Evolutionary conservation across 2,113 vertebrate genomes (phyloP).

Genomic region (Carassius auratus): DNA sequence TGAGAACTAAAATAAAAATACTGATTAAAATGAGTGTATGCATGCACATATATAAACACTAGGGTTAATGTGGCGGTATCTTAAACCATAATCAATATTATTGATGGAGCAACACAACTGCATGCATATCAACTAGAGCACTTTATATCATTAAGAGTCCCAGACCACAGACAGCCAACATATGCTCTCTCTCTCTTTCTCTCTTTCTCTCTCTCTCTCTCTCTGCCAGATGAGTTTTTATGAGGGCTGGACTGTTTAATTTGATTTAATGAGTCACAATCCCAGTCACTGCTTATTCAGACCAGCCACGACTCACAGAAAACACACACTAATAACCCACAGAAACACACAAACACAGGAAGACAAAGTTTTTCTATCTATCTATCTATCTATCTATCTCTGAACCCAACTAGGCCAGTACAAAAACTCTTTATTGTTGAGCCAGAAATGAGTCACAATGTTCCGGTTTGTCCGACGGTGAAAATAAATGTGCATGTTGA

Average conservation of each 20-base stretch:
- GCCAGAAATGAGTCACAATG: not conserved
- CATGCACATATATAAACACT: too few relatives aligned
- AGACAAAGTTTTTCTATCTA: not conserved
- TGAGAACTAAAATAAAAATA: not conserved
- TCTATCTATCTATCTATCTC: too few relatives aligned
- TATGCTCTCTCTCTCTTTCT: conserved; percentile 70
- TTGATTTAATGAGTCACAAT: conserved; percentile 96
- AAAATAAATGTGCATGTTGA: conserved; percentile 60
- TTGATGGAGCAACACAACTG: conserved; percentile 82
- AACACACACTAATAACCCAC: conserved; percentile 56
- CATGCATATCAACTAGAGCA: conserved; percentile 84
- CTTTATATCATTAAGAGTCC: conserved; percentile 91
- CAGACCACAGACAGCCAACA: conserved; percentile 78
- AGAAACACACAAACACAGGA: conserved; percentile 16
- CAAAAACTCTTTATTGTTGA: not conserved
- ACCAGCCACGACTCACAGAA: conserved; percentile 63
- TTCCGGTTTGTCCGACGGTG: not conserved
- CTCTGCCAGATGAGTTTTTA: conserved; percentile 91
- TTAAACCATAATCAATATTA: conserved; percentile 97
- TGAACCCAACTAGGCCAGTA: not conserved
- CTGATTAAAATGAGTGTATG: not conserved
- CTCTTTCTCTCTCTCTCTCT: conserved; percentile 47
- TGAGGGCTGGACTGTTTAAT: conserved; percentile 92
- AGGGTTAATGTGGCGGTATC: conserved; percentile 40
- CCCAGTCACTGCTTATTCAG: conserved; percentile 90